Evolutionary conservation across 2,888 invertebrate species (phyloP).

Genomic region (Actias luna): DNA sequence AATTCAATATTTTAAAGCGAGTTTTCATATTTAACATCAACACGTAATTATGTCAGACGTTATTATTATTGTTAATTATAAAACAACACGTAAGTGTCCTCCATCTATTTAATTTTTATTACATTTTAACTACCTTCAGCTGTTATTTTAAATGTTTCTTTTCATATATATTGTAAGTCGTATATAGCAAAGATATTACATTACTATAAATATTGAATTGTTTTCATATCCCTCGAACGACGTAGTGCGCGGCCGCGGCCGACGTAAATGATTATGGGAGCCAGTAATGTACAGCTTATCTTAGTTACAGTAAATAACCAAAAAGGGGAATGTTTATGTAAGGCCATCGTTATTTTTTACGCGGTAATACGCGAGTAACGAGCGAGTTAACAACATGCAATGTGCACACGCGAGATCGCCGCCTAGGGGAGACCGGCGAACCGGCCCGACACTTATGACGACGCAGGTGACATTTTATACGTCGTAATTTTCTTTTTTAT

Average conservation of each 20-base stretch:
- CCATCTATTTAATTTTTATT: too few species aligned
- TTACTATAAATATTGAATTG: background rate
- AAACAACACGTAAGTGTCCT: too few species aligned
- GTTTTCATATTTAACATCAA: too few species aligned
- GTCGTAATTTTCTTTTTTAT: constrained; percentile 11
- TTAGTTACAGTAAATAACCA: constrained; percentile 39
- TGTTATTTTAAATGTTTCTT: too few species aligned
- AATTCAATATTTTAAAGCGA: too few species aligned
- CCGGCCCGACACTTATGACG: constrained; percentile 8
- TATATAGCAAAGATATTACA: background rate
- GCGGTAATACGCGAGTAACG: constrained; percentile 42
- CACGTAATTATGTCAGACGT: too few species aligned
- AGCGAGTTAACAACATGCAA: constrained; percentile 42
- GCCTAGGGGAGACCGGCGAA: constrained; percentile 10
- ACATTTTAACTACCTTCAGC: too few species aligned
- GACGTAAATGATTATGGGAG: constrained; percentile 30
- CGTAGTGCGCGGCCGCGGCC: constrained; percentile 10
- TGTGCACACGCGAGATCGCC: constrained; percentile 31
- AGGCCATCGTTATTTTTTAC: constrained; percentile 46
- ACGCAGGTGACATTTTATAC: constrained; percentile 15
- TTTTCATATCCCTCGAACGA: constrained; percentile 21
- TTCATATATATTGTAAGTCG: too few species aligned
- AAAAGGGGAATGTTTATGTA: constrained; percentile 38
- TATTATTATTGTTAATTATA: too few species aligned
- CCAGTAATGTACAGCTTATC: constrained; percentile 25